phyloP scores from a whole-genome alignment of 2,113 vertebrate species.

The Laticauda colubrina region DNA sequence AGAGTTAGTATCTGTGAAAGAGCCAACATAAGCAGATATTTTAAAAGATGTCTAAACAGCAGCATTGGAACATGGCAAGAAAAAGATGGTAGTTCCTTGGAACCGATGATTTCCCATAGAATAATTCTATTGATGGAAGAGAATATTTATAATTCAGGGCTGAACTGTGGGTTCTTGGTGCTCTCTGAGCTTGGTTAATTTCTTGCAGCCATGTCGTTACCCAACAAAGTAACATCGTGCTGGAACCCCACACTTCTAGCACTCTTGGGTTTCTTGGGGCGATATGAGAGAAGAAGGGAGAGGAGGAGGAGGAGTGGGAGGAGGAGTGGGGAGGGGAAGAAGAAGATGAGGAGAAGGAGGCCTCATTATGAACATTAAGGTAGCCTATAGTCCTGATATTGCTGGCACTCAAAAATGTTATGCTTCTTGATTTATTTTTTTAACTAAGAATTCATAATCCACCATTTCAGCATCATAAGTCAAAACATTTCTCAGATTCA shows the following conservation, averaged over 20 bases:
- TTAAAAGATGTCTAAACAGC: not conserved
- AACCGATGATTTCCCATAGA: not conserved
- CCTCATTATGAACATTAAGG: not conserved
- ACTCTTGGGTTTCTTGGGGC: not conserved
- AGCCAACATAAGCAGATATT: not conserved
- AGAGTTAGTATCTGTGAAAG: not conserved
- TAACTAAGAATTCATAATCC: not conserved
- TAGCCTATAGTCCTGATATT: not conserved
- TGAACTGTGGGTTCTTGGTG: not conserved
- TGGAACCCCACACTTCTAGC: not conserved
- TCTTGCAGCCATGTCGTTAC: not conserved
- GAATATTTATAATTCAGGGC: not conserved
- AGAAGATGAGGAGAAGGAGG: not conserved
- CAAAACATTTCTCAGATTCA: not conserved
- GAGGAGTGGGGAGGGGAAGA: no score
- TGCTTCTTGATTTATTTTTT: not conserved
- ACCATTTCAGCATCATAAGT: not conserved
- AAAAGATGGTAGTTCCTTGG: not conserved
- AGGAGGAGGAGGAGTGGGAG: not conserved
- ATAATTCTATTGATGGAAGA: not conserved
- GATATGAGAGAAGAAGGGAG: not conserved
- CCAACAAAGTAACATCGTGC: not conserved
- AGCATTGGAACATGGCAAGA: not conserved
- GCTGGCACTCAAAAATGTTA: not conserved
- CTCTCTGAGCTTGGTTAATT: not conserved